Percentiles rank a stretch among this genome's conserved stretches.
Conservation (phyloP, 2,797 vertebrate genomes). For the Rhinoraja longicauda region DNA sequence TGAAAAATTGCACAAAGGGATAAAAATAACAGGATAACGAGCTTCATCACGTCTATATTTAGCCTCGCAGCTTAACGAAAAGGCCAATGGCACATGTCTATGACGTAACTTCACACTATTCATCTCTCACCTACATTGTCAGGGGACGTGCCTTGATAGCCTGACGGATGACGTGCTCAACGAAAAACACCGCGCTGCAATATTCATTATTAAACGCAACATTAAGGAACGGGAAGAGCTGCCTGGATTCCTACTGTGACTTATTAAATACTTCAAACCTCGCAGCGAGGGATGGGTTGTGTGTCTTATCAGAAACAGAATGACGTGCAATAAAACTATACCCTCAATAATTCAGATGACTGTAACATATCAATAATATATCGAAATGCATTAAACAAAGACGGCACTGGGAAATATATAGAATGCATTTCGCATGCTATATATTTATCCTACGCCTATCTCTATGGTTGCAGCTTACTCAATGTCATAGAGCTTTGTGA, state of each 20-base stretch:
- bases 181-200: background rate
- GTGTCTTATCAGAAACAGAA: background rate
- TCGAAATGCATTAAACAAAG: background rate
- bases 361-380: background rate
- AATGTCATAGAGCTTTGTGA: background rate
- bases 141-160: no score
- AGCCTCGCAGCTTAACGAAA: background rate
- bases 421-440: background rate
- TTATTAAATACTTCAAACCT: background rate
- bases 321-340: background rate
- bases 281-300: background rate
- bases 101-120: background rate
- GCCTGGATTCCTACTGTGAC: background rate
- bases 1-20: background rate
- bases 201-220: constrained; percentile 11
- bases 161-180: background rate
- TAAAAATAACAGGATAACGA: constrained; percentile 23
- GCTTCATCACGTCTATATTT: constrained; percentile 23
- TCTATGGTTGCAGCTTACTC: background rate
- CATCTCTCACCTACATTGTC: background rate
- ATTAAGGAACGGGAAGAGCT: background rate
- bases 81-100: background rate
- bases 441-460: background rate
- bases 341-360: background rate
- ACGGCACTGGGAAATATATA: background rate